Evolutionary conservation across 2,113 vertebrate species (phyloP).

Genomic region (Pteronura brasiliensis): DNA sequence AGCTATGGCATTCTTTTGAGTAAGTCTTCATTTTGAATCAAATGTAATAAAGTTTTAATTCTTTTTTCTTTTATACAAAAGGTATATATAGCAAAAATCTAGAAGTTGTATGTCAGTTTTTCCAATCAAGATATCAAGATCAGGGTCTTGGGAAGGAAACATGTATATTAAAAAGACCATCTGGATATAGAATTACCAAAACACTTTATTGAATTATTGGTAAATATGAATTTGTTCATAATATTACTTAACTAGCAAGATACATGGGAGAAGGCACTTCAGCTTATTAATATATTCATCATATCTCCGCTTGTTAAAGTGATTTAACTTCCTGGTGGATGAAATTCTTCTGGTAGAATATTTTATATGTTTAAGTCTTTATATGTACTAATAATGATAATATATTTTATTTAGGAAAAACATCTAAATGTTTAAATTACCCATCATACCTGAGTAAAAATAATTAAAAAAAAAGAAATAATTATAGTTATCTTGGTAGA

Average conservation of each 20-base stretch:
- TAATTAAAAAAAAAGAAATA: constrained; percentile 48
- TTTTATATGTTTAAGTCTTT: constrained; percentile 54
- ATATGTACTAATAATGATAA: constrained; percentile 43
- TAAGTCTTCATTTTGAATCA: constrained; percentile 42
- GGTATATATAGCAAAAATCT: background rate
- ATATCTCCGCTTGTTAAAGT: background rate
- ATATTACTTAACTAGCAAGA: constrained; percentile 54
- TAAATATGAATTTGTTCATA: constrained; percentile 52
- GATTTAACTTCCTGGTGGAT: constrained; percentile 34
- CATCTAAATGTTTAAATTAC: constrained; percentile 61
- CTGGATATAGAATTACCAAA: constrained; percentile 35
- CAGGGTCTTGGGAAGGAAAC: constrained; percentile 18
- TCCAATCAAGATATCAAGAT: constrained; percentile 18
- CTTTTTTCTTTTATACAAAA: constrained; percentile 28
- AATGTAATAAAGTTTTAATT: constrained; percentile 12
- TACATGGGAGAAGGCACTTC: background rate
- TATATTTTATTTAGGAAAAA: constrained; percentile 68
- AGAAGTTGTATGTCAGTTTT: constrained; percentile 32
- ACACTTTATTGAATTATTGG: constrained; percentile 21
- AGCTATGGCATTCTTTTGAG: background rate
- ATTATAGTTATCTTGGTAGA: constrained; percentile 65
- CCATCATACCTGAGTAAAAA: constrained; percentile 57
- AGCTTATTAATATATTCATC: constrained; percentile 46
- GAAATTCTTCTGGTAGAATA: constrained; percentile 45
- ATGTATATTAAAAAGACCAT: constrained; percentile 49